A percentile compares a stretch with the other conserved stretches of the same genome.
These are phyloP conservation scores for Epinotia bilunana DNA, from an alignment of 2,888 invertebrate genomes.

Conservation along the genomic window DNA sequence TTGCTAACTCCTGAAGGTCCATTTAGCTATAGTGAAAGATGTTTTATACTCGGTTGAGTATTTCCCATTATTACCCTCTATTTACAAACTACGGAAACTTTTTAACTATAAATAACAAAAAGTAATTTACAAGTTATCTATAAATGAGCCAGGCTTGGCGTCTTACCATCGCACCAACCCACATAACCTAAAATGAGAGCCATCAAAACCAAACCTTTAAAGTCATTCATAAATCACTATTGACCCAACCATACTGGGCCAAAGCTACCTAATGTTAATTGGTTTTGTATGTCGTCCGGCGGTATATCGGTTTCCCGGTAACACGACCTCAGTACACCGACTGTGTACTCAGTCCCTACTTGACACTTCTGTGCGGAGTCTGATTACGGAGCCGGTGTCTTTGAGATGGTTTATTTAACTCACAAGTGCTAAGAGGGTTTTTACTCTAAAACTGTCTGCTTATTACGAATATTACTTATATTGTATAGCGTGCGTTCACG, in stretches of 20 bases:
- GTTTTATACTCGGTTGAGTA: too few relatives aligned
- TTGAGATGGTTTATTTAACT: conserved; percentile 12
- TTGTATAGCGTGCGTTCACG: not conserved
- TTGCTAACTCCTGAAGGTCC: too few relatives aligned
- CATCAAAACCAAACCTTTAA: not conserved
- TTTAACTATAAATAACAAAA: too few relatives aligned
- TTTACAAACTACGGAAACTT: too few relatives aligned
- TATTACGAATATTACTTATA: not conserved
- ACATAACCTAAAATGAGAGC: not conserved
- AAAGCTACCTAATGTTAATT: conserved; percentile 41
- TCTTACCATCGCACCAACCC: not conserved
- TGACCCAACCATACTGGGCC: conserved; percentile 13
- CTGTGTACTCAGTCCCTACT: conserved; percentile 33
- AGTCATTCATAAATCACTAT: conserved; percentile 19
- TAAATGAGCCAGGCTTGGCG: too few relatives aligned
- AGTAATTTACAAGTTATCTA: too few relatives aligned
- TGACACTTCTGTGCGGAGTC: conserved; percentile 41
- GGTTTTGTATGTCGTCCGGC: conserved; percentile 39
- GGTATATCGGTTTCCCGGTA: conserved; percentile 38
- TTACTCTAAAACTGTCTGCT: not conserved
- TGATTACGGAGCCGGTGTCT: conserved; percentile 25
- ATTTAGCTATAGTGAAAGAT: too few relatives aligned
- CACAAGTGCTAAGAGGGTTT: conserved; percentile 14
- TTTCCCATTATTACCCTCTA: too few relatives aligned
- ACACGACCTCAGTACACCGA: conserved; percentile 19